A percentile compares a stretch with the other conserved stretches of the same genome.
Conservation (phyloP, 1,140 invertebrate genomes). For the Pemphigus obesinymphae region DNA sequence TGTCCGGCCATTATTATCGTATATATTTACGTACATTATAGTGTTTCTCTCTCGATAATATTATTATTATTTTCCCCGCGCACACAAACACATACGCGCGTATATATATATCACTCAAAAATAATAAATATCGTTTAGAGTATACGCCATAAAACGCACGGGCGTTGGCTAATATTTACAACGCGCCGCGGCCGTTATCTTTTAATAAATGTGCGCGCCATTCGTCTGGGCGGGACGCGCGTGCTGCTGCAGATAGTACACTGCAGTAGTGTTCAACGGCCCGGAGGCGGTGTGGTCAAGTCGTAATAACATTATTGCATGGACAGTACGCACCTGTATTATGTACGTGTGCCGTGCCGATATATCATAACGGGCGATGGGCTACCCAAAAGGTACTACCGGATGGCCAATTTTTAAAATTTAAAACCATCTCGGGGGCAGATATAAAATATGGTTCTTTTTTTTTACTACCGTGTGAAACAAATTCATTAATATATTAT, state of each 20-base stretch:
- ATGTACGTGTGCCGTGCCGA: neutral
- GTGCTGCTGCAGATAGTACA: neutral
- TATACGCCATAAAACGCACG: neutral
- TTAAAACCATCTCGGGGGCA: too few species aligned
- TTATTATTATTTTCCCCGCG: neutral
- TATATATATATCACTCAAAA: neutral
- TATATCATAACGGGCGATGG: neutral
- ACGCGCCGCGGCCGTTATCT: neutral
- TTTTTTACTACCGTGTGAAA: too few species aligned
- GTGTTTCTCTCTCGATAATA: slow-evolving; percentile 7
- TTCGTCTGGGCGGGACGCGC: neutral
- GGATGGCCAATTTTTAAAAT: too few species aligned
- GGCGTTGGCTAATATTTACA: slow-evolving; percentile 15
- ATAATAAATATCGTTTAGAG: neutral
- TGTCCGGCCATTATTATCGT: neutral
- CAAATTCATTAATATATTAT: too few species aligned
- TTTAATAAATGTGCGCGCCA: neutral
- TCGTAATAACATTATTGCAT: neutral
- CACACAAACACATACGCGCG: neutral
- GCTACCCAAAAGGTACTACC: too few species aligned
- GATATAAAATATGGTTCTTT: too few species aligned
- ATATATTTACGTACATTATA: too few species aligned
- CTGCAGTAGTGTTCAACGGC: neutral
- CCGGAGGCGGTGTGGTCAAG: neutral
- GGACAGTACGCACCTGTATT: neutral